A percentile compares a stretch with the other conserved stretches of the same genome.
Evolutionary conservation across 2,113 vertebrate species (phyloP).

Genomic region (Phalacrocorax brasilianus): DNA sequence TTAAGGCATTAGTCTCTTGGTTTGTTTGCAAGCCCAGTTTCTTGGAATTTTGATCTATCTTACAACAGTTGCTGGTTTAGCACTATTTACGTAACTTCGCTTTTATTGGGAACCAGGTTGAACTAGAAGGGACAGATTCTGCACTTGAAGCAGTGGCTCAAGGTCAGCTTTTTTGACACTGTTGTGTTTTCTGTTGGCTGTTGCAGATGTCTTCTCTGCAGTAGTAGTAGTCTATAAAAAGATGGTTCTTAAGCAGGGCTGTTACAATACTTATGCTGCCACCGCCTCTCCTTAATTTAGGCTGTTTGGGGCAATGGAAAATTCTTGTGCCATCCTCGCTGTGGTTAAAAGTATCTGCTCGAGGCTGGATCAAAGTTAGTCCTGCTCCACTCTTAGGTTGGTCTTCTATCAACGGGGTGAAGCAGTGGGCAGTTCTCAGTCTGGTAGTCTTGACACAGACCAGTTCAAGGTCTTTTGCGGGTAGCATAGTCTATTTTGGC

Average conservation of each 20-base stretch:
- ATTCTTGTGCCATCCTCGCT: background rate
- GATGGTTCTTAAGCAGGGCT: background rate
- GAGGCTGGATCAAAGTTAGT: background rate
- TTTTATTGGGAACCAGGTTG: background rate
- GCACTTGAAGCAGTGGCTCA: background rate
- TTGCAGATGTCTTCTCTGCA: background rate
- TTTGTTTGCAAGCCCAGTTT: background rate
- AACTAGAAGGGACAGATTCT: background rate
- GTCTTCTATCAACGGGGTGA: background rate
- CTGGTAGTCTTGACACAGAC: background rate
- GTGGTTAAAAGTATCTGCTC: background rate
- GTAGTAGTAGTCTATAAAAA: background rate
- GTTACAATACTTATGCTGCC: background rate
- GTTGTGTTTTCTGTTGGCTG: background rate
- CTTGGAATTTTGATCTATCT: background rate
- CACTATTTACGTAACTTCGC: rapidly evolving
- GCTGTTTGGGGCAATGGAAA: background rate
- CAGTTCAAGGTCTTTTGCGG: rapidly evolving
- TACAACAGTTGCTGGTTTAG: background rate
- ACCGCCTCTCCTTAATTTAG: background rate
- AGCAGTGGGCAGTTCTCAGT: background rate
- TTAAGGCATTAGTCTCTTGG: background rate
- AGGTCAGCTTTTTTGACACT: background rate
- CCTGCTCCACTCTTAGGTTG: background rate
- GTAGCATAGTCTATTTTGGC: background rate